Evolutionary conservation across 2,888 invertebrate species (phyloP).

Genomic region (Miltochrista miniata): DNA sequence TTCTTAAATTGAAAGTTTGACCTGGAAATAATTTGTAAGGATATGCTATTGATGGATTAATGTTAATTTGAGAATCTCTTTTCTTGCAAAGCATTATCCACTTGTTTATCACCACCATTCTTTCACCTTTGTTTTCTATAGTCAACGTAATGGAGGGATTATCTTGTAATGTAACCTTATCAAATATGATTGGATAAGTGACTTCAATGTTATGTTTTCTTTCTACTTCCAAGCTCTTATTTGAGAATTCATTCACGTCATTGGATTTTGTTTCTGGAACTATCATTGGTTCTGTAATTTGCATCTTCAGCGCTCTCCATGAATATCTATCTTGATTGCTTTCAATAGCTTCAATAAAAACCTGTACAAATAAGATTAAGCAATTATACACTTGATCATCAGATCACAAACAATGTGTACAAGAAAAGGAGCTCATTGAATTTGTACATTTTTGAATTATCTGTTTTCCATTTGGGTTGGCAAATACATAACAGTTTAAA

Average conservation of each 20-base stretch:
- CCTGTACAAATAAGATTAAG: conserved; percentile 49
- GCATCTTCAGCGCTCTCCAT: conserved; percentile 84
- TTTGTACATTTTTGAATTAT: too few relatives aligned
- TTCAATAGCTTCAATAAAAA: conserved; percentile 88
- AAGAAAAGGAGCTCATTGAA: too few relatives aligned
- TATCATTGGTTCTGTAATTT: conserved; percentile 49
- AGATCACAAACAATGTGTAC: too few relatives aligned
- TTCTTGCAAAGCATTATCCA: conserved; percentile 79
- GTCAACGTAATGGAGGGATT: conserved; percentile 45
- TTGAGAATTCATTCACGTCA: conserved; percentile 28
- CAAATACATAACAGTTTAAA: too few relatives aligned
- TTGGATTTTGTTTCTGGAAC: conserved; percentile 36
- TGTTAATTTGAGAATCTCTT: conserved; percentile 77
- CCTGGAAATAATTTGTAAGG: conserved; percentile 64
- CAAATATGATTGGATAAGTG: conserved; percentile 75
- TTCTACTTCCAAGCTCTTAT: conserved; percentile 55
- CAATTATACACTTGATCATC: too few relatives aligned
- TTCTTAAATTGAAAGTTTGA: conserved; percentile 64
- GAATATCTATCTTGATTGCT: conserved; percentile 84
- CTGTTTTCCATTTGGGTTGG: too few relatives aligned
- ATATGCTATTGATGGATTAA: conserved; percentile 64
- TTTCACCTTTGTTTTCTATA: conserved; percentile 73
- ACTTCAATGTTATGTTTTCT: conserved; percentile 81
- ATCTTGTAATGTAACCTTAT: conserved; percentile 64
- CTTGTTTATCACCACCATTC: conserved; percentile 69